phyloP scores from a whole-genome alignment of 2,888 invertebrate genomes.

The Agapostemon virescens region DNA sequence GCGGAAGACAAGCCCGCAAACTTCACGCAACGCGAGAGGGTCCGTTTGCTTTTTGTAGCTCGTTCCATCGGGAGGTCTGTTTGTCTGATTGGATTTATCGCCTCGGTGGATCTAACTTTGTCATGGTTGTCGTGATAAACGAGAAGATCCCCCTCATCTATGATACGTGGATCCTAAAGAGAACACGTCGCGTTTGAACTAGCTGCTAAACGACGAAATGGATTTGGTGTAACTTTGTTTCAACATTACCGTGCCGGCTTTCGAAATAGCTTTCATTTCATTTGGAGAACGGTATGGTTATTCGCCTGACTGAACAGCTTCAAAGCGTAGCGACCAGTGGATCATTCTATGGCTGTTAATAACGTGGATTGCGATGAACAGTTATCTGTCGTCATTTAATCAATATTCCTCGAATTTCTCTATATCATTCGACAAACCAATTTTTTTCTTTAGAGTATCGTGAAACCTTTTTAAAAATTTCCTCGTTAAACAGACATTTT shows the following conservation, averaged over 20 bases:
- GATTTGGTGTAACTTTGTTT: neutral
- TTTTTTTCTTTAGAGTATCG: neutral
- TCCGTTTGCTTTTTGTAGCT: neutral
- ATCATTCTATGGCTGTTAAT: neutral
- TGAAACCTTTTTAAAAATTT: neutral
- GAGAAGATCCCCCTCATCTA: constrained; percentile 23
- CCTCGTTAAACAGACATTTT: too few species aligned
- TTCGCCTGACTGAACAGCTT: neutral
- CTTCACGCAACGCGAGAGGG: neutral
- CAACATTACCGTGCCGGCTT: neutral
- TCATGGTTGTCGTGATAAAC: constrained; percentile 31
- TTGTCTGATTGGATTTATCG: constrained; percentile 68
- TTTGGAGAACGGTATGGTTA: neutral
- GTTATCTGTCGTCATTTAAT: too few species aligned
- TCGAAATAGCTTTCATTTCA: neutral
- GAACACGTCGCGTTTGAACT: neutral
- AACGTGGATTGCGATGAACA: neutral
- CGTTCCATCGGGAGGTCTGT: constrained; percentile 31
- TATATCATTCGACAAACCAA: neutral
- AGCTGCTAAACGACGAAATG: neutral
- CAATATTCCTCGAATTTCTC: neutral
- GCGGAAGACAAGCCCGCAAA: neutral
- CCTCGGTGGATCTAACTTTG: constrained; percentile 40
- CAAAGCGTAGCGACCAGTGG: neutral
- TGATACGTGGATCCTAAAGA: constrained; percentile 31